Evolutionary conservation across 2,113 vertebrate species (phyloP).

Genomic region (Tragelaphus imberbis): DNA sequence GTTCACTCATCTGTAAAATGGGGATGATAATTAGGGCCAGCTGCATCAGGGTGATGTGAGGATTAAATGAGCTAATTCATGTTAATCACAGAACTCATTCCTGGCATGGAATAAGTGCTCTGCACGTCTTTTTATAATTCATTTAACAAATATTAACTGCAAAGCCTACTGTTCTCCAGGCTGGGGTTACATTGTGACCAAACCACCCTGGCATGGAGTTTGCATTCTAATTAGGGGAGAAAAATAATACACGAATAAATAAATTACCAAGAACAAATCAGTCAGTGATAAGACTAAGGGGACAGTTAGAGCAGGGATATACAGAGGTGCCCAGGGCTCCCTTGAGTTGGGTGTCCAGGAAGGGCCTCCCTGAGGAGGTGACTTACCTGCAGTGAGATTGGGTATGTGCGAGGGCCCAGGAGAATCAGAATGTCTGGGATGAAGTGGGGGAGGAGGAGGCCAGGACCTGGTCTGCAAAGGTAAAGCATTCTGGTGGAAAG

Average conservation of each 20-base stretch:
- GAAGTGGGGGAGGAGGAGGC: accelerated
- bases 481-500: not conserved
- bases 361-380: not conserved
- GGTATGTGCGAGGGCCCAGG: accelerated
- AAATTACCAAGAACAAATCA: not conserved
- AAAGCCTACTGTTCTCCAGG: not conserved
- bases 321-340: not conserved
- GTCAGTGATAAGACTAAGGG: not conserved
- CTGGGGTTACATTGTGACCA: not conserved
- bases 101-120: not conserved
- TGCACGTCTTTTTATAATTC: not conserved
- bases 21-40: not conserved
- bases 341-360: not conserved
- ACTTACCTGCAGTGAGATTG: not conserved
- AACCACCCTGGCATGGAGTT: not conserved
- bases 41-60: not conserved
- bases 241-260: not conserved
- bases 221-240: not conserved
- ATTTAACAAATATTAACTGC: not conserved
- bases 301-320: not conserved
- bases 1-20: not conserved
- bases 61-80: not conserved
- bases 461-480: not conserved
- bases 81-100: not conserved
- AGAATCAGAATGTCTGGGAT: not conserved